Base-by-base conservation (phyloP, 2,888 invertebrate species). In the Pardosa pseudoannulata region DNA sequence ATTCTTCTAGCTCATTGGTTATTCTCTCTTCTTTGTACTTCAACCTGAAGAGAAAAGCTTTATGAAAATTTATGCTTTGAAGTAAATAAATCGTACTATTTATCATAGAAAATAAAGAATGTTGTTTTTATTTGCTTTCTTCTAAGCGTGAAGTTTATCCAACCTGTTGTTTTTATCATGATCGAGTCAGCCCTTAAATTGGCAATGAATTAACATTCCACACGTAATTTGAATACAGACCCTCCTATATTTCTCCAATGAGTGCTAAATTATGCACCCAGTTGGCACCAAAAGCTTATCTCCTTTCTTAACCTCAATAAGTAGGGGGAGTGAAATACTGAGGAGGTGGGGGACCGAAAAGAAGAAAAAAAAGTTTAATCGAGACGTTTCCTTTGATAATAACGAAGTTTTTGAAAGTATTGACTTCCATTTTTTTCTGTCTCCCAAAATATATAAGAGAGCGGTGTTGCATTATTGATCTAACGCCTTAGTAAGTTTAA, bases 301-400 rank as follows among this genome's bases (percentile, higher is more conserved):
- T 86, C 73, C 39, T 68, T 85, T 68, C 70, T 79, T 86, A 79
- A 74, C 85, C 85, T 70, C 85, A 86, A 79, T 86, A 79, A 86
- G 72, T 50, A 73, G 64, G 64, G 64, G 62, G 64, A 65, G 50
- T 29, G 56, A 56, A 56, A 56, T 23, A 56, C 56, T 23, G 65
- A n/a, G 36, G 73, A 36, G 56, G 56, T 41, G 28, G n/a, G 39
- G 70, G 27, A 31, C 13, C n/a, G 16, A n/a, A 65, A 28, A 31
- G n/a, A 46, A 64, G 56, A 31, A 73, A 86, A 78, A 64, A 79
- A 80, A 80, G 27, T 87, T 86, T 80, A 87, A 87, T 87, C 87
- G 87, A 87, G 87, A 87, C 87, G 67, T 87, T 87, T 87, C 79
- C 73, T 80, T 80, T 87, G 87, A 87, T 87, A 87, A 87, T 87